Conservation (phyloP, 2,888 invertebrate species). For the Ornithoptera alexandrae region DNA sequence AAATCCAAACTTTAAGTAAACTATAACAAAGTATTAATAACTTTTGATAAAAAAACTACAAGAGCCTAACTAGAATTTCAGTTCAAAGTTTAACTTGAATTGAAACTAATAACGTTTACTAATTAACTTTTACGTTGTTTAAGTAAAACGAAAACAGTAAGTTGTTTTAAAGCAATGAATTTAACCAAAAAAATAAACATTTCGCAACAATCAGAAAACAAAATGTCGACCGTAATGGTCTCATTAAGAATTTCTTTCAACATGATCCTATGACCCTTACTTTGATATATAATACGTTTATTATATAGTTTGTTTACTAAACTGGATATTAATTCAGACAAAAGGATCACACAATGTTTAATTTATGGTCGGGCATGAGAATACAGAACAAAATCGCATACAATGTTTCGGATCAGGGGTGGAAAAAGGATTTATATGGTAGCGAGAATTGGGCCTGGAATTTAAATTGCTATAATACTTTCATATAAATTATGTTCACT, state of each 20-base stretch:
- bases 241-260: slow-evolving; percentile 48
- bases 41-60: too few relatives aligned
- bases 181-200: background rate
- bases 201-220: slow-evolving; percentile 6
- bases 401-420: slow-evolving; percentile 12
- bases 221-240: slow-evolving; percentile 44
- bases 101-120: too few relatives aligned
- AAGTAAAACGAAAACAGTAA: too few relatives aligned
- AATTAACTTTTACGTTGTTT: too few relatives aligned
- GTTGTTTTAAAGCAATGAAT: too few relatives aligned
- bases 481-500: background rate
- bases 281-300: slow-evolving; percentile 37
- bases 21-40: too few relatives aligned
- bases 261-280: slow-evolving; percentile 46
- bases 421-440: slow-evolving; percentile 12
- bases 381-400: slow-evolving; percentile 15
- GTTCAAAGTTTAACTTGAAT: too few relatives aligned
- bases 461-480: slow-evolving; percentile 6
- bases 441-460: background rate
- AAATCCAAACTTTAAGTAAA: too few relatives aligned
- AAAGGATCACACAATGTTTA: slow-evolving; percentile 36
- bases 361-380: slow-evolving; percentile 20
- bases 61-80: too few relatives aligned
- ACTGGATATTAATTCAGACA: slow-evolving; percentile 42
- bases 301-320: slow-evolving; percentile 38